A percentile compares a stretch with the other conserved stretches of the same genome.
These are phyloP conservation scores for Sarcophaga carnaria DNA, from an alignment of 2,888 invertebrate species.

Conservation along the genomic window DNA sequence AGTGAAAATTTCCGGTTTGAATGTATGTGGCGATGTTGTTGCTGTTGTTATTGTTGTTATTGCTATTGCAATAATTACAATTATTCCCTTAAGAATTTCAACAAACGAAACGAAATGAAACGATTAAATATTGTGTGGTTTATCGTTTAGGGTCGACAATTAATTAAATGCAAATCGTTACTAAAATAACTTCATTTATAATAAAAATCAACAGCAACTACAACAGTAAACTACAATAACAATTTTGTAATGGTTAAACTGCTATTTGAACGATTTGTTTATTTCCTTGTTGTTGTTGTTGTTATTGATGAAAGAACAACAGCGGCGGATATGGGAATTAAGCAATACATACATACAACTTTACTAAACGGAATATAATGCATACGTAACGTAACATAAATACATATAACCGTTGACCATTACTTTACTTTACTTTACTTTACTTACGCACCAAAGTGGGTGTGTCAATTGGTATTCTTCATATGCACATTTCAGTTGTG, in stretches of 20 bases:
- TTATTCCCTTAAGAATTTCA: slow-evolving; percentile 40
- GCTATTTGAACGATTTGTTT: background rate
- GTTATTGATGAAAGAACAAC: slow-evolving; percentile 5
- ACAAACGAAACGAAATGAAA: background rate
- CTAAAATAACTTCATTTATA: slow-evolving; percentile 64
- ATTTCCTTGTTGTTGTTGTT: no score
- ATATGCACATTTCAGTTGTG: no score
- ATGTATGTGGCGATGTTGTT: no score
- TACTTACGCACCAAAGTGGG: background rate
- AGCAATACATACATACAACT: slow-evolving; percentile 6
- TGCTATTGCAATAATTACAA: slow-evolving; percentile 31
- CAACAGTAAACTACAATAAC: slow-evolving; percentile 8
- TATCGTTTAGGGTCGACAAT: slow-evolving; percentile 49
- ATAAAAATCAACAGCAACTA: slow-evolving; percentile 17
- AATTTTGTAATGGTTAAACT: background rate
- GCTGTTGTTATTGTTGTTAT: slow-evolving; percentile 19
- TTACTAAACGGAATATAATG: background rate
- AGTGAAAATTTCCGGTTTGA: slow-evolving; percentile 55
- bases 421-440: background rate
- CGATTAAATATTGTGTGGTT: background rate
- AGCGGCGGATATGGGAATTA: slow-evolving; percentile 61
- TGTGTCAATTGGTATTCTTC: background rate
- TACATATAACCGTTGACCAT: background rate
- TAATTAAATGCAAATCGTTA: slow-evolving; percentile 66
- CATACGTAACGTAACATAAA: background rate